phyloP scores from a whole-genome alignment of 2,888 invertebrate genomes.

The Melolontha melolontha region DNA sequence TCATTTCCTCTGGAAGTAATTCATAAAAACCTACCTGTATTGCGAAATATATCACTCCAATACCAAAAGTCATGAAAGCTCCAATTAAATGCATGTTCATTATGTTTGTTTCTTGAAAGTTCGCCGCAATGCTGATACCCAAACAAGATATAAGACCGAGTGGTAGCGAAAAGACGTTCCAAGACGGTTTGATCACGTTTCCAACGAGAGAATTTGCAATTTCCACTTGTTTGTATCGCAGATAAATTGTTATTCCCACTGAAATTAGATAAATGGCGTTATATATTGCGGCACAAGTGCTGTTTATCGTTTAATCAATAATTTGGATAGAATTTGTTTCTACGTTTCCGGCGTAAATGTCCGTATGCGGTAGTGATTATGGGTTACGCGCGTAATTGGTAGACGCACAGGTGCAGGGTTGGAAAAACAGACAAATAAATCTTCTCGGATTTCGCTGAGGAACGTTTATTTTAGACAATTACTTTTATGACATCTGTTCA shows the following conservation, averaged over 20 bases:
- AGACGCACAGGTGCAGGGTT: too few species aligned
- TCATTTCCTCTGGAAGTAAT: too few species aligned
- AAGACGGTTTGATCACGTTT: slow-evolving; percentile 43
- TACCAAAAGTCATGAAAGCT: slow-evolving; percentile 79
- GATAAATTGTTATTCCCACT: slow-evolving; percentile 44
- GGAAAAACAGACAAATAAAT: too few species aligned
- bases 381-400: too few species aligned
- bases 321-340: neutral
- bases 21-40: slow-evolving; percentile 72
- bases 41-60: slow-evolving; percentile 84
- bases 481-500: too few species aligned
- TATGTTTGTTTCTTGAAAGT: slow-evolving; percentile 79
- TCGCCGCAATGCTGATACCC: slow-evolving; percentile 78
- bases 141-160: slow-evolving; percentile 71
- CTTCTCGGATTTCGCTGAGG: too few species aligned
- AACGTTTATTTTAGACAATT: too few species aligned
- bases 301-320: neutral
- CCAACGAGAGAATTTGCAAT: slow-evolving; percentile 20
- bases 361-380: too few species aligned
- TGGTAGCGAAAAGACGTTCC: slow-evolving; percentile 51
- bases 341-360: too few species aligned
- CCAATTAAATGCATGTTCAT: slow-evolving; percentile 76
- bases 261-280: slow-evolving; percentile 23
- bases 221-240: slow-evolving; percentile 48
- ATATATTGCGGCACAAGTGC: neutral